Evolutionary conservation across 2,113 vertebrate species (phyloP).

Genomic region (Podocnemis expansa): DNA sequence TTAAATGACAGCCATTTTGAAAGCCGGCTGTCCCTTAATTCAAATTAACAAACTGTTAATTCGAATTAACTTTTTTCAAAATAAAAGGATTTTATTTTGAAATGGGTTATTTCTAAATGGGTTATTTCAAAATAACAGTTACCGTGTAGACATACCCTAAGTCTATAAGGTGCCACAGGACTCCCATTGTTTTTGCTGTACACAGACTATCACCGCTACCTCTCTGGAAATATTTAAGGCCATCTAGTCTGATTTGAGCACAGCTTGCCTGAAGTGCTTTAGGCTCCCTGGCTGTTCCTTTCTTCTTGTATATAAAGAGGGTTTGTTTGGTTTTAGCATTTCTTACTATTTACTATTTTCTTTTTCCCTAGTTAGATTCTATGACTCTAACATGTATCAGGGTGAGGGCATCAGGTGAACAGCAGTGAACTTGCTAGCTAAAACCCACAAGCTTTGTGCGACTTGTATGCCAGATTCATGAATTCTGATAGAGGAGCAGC

Average conservation of each 20-base stretch:
- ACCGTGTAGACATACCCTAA: too few relatives aligned
- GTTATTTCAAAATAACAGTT: too few relatives aligned
- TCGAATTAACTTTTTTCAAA: too few relatives aligned
- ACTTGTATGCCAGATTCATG: conserved; percentile 24
- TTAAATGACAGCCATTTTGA: too few relatives aligned
- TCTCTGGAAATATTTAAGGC: too few relatives aligned
- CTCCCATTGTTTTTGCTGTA: too few relatives aligned
- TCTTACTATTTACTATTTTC: neutral
- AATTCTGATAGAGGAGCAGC: conserved; percentile 4
- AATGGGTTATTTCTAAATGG: too few relatives aligned
- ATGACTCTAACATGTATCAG: neutral
- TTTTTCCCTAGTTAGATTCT: neutral
- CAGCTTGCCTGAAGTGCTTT: neutral
- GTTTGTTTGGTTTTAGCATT: neutral
- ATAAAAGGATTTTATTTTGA: too few relatives aligned
- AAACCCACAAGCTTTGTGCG: conserved; percentile 6
- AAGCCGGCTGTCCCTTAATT: too few relatives aligned
- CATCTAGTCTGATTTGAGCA: neutral
- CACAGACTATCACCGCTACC: too few relatives aligned
- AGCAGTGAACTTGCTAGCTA: neutral
- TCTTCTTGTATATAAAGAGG: neutral
- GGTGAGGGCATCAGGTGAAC: neutral
- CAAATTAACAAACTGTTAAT: too few relatives aligned
- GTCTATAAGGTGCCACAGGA: too few relatives aligned
- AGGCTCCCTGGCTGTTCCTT: neutral